Evolutionary conservation across 2,797 vertebrate genomes (phyloP).

Genomic region (Chaunax sp.): DNA sequence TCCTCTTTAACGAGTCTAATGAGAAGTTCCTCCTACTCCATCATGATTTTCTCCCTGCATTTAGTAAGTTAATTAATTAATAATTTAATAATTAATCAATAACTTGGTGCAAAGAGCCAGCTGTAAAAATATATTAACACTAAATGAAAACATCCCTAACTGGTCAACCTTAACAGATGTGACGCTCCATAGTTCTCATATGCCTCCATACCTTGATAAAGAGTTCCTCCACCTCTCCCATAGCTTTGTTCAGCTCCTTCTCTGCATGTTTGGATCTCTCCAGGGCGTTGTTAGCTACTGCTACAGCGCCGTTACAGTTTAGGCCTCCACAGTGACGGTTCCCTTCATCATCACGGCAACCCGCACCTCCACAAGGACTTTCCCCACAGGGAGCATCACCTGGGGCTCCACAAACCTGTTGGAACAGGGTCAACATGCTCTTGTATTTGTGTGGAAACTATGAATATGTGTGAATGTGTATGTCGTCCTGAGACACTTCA

Average conservation of each 20-base stretch:
- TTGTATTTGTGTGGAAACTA: background rate
- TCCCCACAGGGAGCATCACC: conserved; percentile 89
- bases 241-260: conserved; percentile 89
- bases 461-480: background rate
- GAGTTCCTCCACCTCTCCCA: conserved; percentile 88
- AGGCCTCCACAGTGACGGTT: conserved; percentile 92
- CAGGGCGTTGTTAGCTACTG: conserved; percentile 88
- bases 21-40: no score
- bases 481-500: background rate
- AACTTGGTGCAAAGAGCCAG: background rate
- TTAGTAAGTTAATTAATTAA: no score
- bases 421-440: background rate
- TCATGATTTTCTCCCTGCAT: background rate
- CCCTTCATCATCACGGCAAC: conserved; percentile 93
- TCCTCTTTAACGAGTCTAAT: no score
- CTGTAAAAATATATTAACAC: no score
- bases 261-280: conserved; percentile 90
- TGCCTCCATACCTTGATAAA: conserved; percentile 82
- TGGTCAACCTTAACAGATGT: no score
- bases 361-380: conserved; percentile 93
- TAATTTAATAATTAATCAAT: no score
- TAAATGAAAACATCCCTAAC: no score
- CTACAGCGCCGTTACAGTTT: conserved; percentile 89
- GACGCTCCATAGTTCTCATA: background rate
- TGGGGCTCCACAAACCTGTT: conserved; percentile 90